Base-by-base conservation (phyloP, 1,140 invertebrate genomes). In the Temnothorax longispinosus region DNA sequence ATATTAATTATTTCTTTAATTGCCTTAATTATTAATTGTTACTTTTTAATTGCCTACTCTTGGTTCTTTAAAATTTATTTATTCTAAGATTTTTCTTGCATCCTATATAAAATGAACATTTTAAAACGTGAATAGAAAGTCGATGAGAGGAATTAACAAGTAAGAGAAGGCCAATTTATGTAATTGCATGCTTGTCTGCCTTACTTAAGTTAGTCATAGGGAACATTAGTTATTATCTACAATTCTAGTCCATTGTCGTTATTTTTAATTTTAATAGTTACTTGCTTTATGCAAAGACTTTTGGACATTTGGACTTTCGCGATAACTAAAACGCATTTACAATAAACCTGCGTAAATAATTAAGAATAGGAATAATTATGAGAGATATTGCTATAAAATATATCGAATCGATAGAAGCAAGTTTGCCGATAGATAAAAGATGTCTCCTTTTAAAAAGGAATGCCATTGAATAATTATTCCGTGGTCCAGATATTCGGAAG, bases 161-260 rank as follows among this genome's bases (percentile, higher is more conserved):
- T 11, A 18, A 41, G 11, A 35, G 6, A 56, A 75, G 11, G 18
- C 11, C 52, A 75, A 58, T 75, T 69, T 69, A 50, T 69, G 41
- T 76, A 50, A 47, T 38, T 52, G 15, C 35, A 54, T 6, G 50
- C 38, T 75, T 56, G 27, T 77, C 50, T 47, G 18, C 71, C 21
- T 88, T 65, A 85, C 69, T 74, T 92, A 84, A 87, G 78, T 58
- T 87, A 89, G 81, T 32, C 60, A 89, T 89, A 88, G 84, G 60
- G 52, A 18, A 86, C 50, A 84, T 85, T 88, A 69, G 76, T 87
- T 89, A 67, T 56, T 87, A 58, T 65, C 35, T 76, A 50, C 54
- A 85, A 90, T 90, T 92, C 92, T 92, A 92, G 92, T 92, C 91
- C 86, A 91, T 65, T 85, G 56, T 88, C 58, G 84, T 67, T 69